phyloP scores from a whole-genome alignment of 1,140 invertebrate species.

The Cylas formicarius region DNA sequence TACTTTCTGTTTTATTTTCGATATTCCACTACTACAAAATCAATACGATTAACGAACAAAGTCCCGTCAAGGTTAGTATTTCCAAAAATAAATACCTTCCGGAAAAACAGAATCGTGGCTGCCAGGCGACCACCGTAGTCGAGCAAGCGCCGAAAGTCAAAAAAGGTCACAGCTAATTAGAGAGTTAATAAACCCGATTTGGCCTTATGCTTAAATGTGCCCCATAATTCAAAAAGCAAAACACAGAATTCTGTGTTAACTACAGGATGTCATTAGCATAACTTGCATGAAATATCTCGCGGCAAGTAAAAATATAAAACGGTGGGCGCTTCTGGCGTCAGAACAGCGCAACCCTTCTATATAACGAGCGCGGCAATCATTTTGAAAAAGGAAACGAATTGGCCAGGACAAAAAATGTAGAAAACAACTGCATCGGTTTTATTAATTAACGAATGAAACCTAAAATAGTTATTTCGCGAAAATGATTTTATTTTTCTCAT shows the following conservation, averaged over 20 bases:
- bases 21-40: not conserved
- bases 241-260: slow-evolving; percentile 21
- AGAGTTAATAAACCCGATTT: slow-evolving; percentile 15
- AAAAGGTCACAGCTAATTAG: slow-evolving; percentile 22
- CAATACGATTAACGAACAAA: not conserved
- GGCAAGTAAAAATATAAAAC: slow-evolving; percentile 9
- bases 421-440: not conserved
- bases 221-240: slow-evolving; percentile 16
- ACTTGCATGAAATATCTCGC: slow-evolving; percentile 16
- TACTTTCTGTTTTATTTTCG: not conserved
- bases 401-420: not conserved
- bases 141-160: no score
- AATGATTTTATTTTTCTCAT: no score
- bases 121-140: no score
- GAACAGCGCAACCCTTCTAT: slow-evolving; percentile 14
- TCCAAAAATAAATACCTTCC: slow-evolving; percentile 4
- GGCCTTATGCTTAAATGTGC: slow-evolving; percentile 1
- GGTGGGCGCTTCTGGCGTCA: not conserved
- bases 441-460: no score
- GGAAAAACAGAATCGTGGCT: no score
- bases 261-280: slow-evolving; percentile 27
- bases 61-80: not conserved
- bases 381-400: not conserved
- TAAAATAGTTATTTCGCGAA: no score
- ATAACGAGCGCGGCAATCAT: slow-evolving; percentile 1